These are phyloP conservation scores for Eumaeus atala DNA, from an alignment of 1,140 invertebrate species.

Conservation along the genomic window DNA sequence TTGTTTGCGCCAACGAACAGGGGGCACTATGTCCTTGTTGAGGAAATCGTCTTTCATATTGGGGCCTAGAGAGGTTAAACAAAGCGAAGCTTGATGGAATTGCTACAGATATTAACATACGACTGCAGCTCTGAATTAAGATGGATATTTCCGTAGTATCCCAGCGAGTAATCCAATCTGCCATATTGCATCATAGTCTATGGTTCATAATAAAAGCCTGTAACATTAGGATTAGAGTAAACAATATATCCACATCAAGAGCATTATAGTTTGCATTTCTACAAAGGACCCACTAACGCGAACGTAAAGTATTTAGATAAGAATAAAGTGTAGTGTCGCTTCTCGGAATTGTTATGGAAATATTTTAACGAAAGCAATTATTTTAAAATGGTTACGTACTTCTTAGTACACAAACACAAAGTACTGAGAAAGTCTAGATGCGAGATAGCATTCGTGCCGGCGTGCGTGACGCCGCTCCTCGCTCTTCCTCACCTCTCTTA, in stretches of 20 bases:
- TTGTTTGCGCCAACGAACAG: conserved; percentile 11
- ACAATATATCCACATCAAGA: no score
- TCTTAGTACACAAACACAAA: not conserved
- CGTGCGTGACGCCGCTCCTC: not conserved
- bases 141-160: conserved; percentile 3
- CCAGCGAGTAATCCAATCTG: not conserved
- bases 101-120: conserved; percentile 26
- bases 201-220: no score
- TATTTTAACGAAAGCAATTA: conserved; percentile 11
- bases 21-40: conserved; percentile 38
- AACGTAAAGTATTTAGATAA: conserved; percentile 1
- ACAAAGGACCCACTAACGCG: not conserved
- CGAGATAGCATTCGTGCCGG: conserved; percentile 1
- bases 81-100: conserved; percentile 35
- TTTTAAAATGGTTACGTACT: conserved; percentile 6
- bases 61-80: conserved; percentile 46
- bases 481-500: no score
- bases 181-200: no score
- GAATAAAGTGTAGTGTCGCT: not conserved
- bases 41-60: conserved; percentile 54
- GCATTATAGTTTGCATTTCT: no score
- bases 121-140: conserved; percentile 16
- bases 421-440: conserved; percentile 6
- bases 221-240: no score
- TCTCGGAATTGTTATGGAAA: conserved; percentile 9